Evolutionary conservation across 2,113 vertebrate species (phyloP), one percentile per base, ranked within the genome.

Genomic region (Brachirus orientalis): DNA sequence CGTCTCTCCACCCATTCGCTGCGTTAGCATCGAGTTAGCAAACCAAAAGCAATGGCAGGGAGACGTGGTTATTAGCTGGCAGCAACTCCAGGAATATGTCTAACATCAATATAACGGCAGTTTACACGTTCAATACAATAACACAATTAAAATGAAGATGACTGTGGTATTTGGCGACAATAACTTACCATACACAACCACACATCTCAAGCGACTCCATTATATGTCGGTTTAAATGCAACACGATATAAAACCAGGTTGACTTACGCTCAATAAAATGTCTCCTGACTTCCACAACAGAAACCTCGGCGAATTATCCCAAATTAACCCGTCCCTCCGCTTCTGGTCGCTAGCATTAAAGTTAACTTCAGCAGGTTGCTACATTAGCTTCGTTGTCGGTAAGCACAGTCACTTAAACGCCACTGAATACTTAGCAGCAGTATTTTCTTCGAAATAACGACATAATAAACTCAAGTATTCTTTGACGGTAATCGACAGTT

Each of bases 1-100:
- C 68, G 33, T 4, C 46, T 51, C 64, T 68, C 60, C 48, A 48
- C 43, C 62, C 67, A 18, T 28, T n/a, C 13, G 17, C 52, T 35
- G 10, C 57, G 66, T 67, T 80, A 82, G 82, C 84, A 63, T 19
- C 19, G 16, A 55, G 83, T 75, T 75, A 81, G 50, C 66, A n/a
- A n/a, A 22, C 20, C 44, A 28, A 14, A 40, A 33, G 45, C 48
- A 37, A 52, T 54, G 48, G 51, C 60, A 8, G 33, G 53, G 48
- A 46, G 46, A 46, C 38, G 40, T 9, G 56, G 11, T 9, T 41
- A 46, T 35, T 66, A 66, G 66, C 69, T 53, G 47, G 45, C 64
- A 65, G 36, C 59, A 50, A 82, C 40, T 7, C 78, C 79, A 77
- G 72, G 63, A 51, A 8, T 10, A 35, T 3, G 48, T 35, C 6